phyloP scores from a whole-genome alignment of 2,888 invertebrate species.

The Rhodophaea formosa region DNA sequence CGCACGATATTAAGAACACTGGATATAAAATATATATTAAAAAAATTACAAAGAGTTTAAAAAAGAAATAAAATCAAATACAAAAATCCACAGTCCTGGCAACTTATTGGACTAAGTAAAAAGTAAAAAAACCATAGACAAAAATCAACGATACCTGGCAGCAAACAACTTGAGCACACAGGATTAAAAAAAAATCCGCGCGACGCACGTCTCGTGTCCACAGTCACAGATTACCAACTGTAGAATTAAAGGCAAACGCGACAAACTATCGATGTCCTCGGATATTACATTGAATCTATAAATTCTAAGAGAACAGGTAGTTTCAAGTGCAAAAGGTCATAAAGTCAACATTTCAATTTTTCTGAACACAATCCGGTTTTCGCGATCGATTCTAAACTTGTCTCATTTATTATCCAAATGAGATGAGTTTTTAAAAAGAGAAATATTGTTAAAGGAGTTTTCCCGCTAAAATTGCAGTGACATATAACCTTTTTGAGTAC shows the following conservation, averaged over 20 bases:
- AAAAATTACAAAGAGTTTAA: neutral
- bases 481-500: conserved; percentile 11
- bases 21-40: too few relatives aligned
- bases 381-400: conserved; percentile 13
- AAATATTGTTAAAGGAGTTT: neutral
- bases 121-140: neutral
- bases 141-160: conserved; percentile 25
- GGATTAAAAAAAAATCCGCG: conserved; percentile 28
- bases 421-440: neutral
- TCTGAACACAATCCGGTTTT: conserved; percentile 11
- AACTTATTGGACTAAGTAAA: too few relatives aligned
- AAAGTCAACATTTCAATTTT: conserved; percentile 15
- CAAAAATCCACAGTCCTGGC: conserved; percentile 22
- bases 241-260: conserved; percentile 29
- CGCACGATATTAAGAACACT: too few relatives aligned
- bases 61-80: neutral
- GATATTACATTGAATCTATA: conserved; percentile 48
- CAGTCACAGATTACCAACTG: conserved; percentile 67
- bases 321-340: conserved; percentile 22
- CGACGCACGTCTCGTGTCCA: conserved; percentile 59
- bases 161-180: conserved; percentile 22
- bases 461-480: conserved; percentile 4
- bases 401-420: neutral
- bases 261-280: conserved; percentile 45
- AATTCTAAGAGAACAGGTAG: conserved; percentile 46